Percentiles rank a stretch among this genome's conserved stretches.
Conservation (phyloP, 2,888 invertebrate genomes). For the Drosophila hawaiiensis region DNA sequence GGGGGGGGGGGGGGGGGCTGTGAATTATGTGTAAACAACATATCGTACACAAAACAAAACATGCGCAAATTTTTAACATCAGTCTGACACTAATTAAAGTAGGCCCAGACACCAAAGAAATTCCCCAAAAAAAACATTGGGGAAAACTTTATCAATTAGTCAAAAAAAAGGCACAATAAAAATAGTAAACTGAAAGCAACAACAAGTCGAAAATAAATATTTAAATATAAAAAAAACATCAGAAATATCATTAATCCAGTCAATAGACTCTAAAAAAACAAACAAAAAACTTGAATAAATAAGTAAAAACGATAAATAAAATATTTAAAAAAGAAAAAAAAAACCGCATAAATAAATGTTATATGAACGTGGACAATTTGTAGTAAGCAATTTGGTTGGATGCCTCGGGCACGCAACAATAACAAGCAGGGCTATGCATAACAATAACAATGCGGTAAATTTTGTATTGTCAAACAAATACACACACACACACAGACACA, state of each 20-base stretch:
- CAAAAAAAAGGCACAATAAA: neutral
- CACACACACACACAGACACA: conserved; percentile 27
- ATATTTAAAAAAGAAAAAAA: conserved; percentile 3
- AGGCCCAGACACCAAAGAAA: conserved; percentile 9
- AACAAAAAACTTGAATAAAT: conserved; percentile 7
- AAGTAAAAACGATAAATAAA: neutral
- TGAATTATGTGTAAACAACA: too few relatives aligned
- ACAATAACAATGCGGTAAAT: conserved; percentile 35
- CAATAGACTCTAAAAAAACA: conserved; percentile 1
- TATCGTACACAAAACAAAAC: too few relatives aligned
- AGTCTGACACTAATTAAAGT: conserved; percentile 27
- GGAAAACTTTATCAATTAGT: neutral
- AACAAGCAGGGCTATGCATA: conserved; percentile 16
- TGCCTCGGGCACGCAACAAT: conserved; percentile 45
- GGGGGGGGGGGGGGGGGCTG: too few relatives aligned
- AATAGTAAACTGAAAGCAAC: neutral
- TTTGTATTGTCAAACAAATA: conserved; percentile 50
- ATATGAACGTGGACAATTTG: conserved; percentile 49
- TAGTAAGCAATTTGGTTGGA: conserved; percentile 45
- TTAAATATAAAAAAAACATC: neutral
- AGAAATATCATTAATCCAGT: conserved; percentile 18
- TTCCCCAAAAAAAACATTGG: neutral
- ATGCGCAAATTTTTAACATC: neutral
- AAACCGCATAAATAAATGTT: conserved; percentile 25
- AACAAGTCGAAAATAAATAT: neutral